Conservation (phyloP, 1,140 invertebrate genomes). For the Augochlora pura region DNA sequence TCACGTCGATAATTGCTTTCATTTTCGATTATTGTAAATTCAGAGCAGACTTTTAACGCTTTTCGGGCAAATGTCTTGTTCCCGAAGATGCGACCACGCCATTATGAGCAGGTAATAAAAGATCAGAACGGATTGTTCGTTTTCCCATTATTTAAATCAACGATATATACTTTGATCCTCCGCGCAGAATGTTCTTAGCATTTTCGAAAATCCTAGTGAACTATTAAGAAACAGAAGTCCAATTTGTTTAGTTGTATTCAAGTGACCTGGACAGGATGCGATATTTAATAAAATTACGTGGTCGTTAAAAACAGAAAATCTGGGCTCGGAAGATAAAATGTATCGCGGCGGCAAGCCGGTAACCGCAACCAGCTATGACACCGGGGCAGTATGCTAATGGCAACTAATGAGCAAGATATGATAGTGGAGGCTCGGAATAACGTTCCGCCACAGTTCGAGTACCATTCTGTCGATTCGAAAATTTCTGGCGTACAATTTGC, state of each 20-base stretch:
- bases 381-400: conserved; percentile 21
- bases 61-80: no score
- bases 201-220: no score
- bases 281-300: background rate
- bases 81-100: no score
- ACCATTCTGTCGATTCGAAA: conserved; percentile 1
- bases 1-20: no score
- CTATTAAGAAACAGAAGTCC: no score
- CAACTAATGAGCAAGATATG: conserved; percentile 54
- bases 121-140: no score
- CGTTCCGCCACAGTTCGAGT: background rate
- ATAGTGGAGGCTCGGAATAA: conserved; percentile 30
- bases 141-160: no score
- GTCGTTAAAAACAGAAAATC: conserved; percentile 29
- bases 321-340: conserved; percentile 48
- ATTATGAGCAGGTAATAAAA: no score
- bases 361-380: conserved; percentile 50
- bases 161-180: no score
- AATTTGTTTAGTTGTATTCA: background rate
- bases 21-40: no score
- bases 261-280: background rate
- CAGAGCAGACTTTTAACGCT: no score
- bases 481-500: background rate
- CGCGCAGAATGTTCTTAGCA: no score
- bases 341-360: conserved; percentile 37